Percentiles rank a stretch among this genome's conserved stretches.
Conservation (phyloP, 2,797 vertebrate species). For the Potorous gilbertii region DNA sequence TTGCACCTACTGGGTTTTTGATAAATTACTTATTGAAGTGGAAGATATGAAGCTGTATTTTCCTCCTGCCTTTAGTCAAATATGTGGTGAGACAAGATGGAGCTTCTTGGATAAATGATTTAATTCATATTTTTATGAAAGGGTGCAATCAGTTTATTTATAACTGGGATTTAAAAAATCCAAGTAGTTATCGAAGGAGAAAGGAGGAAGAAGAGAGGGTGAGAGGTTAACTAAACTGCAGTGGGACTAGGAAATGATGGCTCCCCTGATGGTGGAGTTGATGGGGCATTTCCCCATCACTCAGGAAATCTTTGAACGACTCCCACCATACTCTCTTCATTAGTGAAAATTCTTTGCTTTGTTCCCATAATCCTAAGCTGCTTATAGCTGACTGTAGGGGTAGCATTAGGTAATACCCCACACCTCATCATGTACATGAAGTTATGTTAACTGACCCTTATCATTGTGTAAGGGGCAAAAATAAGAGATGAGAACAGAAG, state of each 20-base stretch:
- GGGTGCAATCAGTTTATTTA: conserved; percentile 47
- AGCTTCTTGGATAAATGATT: neutral
- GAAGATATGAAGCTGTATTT: neutral
- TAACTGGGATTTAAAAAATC: conserved; percentile 51
- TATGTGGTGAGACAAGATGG: neutral
- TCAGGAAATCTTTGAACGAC: conserved; percentile 43
- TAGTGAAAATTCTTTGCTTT: conserved; percentile 72
- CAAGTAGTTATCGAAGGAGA: conserved; percentile 36
- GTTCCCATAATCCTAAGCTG: conserved; percentile 59
- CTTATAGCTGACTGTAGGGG: conserved; percentile 3
- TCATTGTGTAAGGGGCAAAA: conserved; percentile 8
- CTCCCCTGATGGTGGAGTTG: conserved; percentile 44
- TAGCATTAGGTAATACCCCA: conserved; percentile 12
- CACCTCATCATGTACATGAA: neutral
- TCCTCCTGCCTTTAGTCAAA: neutral
- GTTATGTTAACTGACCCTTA: conserved; percentile 6
- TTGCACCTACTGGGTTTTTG: neutral
- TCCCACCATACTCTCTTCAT: conserved; percentile 60
- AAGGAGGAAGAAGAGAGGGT: conserved; percentile 4
- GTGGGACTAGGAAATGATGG: neutral
- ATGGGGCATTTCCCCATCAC: conserved; percentile 67
- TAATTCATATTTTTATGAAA: neutral
- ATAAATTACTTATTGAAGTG: neutral
- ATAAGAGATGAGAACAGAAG: conserved; percentile 8
- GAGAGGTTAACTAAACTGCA: neutral